phyloP scores from a whole-genome alignment of 2,888 invertebrate species.

The Drosophila parthenogenetica region DNA sequence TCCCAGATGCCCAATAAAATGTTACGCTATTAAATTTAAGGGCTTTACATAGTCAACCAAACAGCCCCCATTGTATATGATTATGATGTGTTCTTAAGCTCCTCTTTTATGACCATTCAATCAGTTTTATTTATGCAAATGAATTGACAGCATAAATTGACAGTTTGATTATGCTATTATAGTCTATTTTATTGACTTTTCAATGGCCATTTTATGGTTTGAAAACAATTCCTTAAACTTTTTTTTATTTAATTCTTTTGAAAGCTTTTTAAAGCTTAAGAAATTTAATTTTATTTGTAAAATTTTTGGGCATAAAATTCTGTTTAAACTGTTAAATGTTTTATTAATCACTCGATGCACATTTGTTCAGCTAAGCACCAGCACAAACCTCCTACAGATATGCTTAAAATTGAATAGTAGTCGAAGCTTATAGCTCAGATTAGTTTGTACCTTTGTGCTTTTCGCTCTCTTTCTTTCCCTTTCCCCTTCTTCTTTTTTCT shows the following conservation, averaged over 20 bases:
- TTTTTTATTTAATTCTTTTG: neutral
- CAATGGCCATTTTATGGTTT: neutral
- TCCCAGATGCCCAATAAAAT: conserved; percentile 68
- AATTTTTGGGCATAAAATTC: neutral
- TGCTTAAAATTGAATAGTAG: neutral
- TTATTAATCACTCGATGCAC: neutral
- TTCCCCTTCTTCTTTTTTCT: neutral
- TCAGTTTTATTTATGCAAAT: conserved; percentile 67
- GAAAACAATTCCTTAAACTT: neutral
- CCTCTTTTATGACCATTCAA: conserved; percentile 56
- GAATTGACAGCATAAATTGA: conserved; percentile 66
- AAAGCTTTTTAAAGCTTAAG: neutral
- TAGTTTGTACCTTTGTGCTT: neutral
- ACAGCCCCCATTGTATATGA: conserved; percentile 32
- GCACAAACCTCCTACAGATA: conserved; percentile 4
- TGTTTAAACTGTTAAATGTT: neutral
- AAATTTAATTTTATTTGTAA: too few relatives aligned
- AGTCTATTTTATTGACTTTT: conserved; percentile 17
- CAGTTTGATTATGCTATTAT: conserved; percentile 52
- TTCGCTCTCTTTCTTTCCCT: neutral
- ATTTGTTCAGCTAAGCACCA: conserved; percentile 14
- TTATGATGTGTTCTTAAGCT: conserved; percentile 46
- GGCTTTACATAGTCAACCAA: conserved; percentile 21
- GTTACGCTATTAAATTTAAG: conserved; percentile 51
- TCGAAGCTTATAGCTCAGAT: conserved; percentile 2